Evolutionary conservation across 2,888 invertebrate species (phyloP).

Genomic region (Pyrochroa serraticornis): DNA sequence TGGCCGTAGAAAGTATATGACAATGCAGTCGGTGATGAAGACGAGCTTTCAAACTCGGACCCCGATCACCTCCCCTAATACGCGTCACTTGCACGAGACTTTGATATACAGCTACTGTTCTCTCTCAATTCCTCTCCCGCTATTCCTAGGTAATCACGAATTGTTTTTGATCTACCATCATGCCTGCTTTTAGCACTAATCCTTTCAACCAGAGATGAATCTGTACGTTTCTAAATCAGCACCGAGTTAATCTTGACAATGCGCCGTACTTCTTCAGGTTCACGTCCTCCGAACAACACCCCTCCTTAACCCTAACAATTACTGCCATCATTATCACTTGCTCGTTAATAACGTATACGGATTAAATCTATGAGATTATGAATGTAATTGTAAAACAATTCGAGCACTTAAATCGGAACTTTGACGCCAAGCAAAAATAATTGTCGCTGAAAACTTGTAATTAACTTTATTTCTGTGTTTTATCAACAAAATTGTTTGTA

Average conservation of each 20-base stretch:
- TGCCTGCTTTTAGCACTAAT: conserved; percentile 8
- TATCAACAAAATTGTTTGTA: conserved; percentile 22
- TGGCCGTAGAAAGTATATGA: conserved; percentile 19
- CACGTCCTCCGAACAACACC: neutral
- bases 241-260: conserved; percentile 15
- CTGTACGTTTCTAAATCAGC: conserved; percentile 11
- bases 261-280: conserved; percentile 7
- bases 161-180: conserved; percentile 19
- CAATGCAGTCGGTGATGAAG: conserved; percentile 12
- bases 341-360: no score
- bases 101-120: conserved; percentile 21
- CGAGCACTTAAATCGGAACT: no score
- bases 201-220: conserved; percentile 13
- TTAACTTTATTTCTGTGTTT: no score
- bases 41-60: conserved; percentile 5
- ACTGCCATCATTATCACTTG: conserved; percentile 1
- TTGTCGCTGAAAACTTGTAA: no score
- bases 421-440: no score
- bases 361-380: no score
- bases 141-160: conserved; percentile 15
- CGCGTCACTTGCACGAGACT: conserved; percentile 22
- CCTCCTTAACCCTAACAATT: neutral
- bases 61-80: conserved; percentile 5
- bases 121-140: neutral
- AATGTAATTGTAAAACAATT: no score